Evolutionary conservation across 2,888 invertebrate species (phyloP).

Genomic region (Patella depressa): DNA sequence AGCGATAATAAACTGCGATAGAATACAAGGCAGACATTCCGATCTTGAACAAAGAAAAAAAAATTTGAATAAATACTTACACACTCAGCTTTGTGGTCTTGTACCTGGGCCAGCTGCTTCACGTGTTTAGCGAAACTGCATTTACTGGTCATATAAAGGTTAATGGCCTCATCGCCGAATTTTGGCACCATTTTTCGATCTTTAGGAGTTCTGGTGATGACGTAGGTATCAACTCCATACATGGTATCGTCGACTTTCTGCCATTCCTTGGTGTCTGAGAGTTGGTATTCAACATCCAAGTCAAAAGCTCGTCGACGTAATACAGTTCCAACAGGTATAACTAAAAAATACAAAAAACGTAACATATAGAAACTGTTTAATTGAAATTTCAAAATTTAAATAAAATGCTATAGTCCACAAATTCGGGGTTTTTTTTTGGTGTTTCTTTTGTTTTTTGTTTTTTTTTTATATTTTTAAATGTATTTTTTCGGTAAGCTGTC

Average conservation of each 20-base stretch:
- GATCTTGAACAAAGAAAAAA: too few species aligned
- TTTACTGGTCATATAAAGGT: slow-evolving; percentile 49
- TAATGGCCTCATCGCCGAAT: slow-evolving; percentile 51
- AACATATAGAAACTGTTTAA: neutral
- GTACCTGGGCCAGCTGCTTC: slow-evolving; percentile 53
- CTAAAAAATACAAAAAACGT: slow-evolving; percentile 35
- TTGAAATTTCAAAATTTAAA: neutral
- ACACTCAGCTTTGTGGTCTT: slow-evolving; percentile 48
- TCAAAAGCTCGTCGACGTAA: slow-evolving; percentile 48
- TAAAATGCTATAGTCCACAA: too few species aligned
- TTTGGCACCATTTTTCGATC: slow-evolving; percentile 42
- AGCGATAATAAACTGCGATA: too few species aligned
- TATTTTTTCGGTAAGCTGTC: too few species aligned
- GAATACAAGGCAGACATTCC: too few species aligned
- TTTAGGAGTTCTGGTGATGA: slow-evolving; percentile 47
- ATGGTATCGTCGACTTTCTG: slow-evolving; percentile 42
- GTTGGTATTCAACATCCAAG: slow-evolving; percentile 51
- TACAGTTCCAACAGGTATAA: slow-evolving; percentile 49
- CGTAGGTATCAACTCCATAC: slow-evolving; percentile 55
- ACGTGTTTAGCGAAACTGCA: slow-evolving; percentile 55
- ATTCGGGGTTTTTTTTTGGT: too few species aligned
- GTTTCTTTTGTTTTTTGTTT: too few species aligned
- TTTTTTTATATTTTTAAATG: too few species aligned
- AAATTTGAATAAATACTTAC: slow-evolving; percentile 44
- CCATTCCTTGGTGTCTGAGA: slow-evolving; percentile 41